A percentile compares a stretch with the other conserved stretches of the same genome.
Conservation (phyloP, 2,888 invertebrate genomes). For the Camptogramma bilineatum region DNA sequence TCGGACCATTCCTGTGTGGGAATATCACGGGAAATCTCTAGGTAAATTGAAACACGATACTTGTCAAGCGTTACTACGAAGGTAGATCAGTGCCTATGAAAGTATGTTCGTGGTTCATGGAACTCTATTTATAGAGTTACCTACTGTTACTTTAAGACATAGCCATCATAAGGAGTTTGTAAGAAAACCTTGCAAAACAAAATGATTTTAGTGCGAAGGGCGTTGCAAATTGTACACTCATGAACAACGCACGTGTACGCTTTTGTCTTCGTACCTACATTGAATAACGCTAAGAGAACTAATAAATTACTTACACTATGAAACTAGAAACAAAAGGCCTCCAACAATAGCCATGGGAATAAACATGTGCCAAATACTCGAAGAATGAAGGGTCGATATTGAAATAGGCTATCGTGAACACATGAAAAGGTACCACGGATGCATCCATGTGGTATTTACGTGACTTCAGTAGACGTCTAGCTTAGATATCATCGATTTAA, state of each 20-base stretch:
- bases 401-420: conserved; percentile 21
- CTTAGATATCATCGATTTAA: too few species aligned
- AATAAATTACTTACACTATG: neutral
- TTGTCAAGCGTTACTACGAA: neutral
- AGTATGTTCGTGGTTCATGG: neutral
- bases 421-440: neutral
- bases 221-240: neutral
- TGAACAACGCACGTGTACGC: neutral
- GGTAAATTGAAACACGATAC: neutral
- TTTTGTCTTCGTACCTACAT: neutral
- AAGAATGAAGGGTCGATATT: conserved; percentile 28
- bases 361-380: conserved; percentile 26
- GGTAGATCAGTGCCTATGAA: neutral
- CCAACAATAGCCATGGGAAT: conserved; percentile 20
- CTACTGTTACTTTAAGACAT: neutral
- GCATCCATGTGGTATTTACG: neutral
- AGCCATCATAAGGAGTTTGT: neutral
- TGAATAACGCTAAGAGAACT: neutral
- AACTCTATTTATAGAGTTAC: neutral
- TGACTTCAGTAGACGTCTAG: neutral
- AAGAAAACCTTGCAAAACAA: neutral
- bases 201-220: neutral
- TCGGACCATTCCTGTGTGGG: conserved; percentile 26
- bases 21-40: conserved; percentile 3
- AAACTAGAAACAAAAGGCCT: conserved; percentile 3